Conservation (phyloP, 2,797 vertebrate genomes). For the Echiichthys vipera region DNA sequence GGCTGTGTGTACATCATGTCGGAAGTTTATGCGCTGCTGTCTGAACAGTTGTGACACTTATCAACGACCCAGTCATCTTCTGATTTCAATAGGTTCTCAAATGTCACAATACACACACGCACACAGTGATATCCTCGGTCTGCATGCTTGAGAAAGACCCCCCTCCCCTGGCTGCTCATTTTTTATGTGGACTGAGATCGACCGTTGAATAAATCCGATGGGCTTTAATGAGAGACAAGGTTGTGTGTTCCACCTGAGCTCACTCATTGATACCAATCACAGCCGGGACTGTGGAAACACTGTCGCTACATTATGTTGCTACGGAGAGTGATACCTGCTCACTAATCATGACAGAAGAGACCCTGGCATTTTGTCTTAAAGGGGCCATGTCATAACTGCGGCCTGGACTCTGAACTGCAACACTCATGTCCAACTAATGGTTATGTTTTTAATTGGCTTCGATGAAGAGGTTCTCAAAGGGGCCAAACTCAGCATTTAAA, state of each 20-base stretch:
- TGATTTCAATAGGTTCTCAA: slow-evolving; percentile 38
- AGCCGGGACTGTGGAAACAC: slow-evolving; percentile 19
- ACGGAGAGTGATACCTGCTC: slow-evolving; percentile 26
- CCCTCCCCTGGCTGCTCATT: not conserved
- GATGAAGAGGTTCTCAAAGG: not conserved
- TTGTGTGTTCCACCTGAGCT: slow-evolving; percentile 66
- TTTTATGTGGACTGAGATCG: slow-evolving; percentile 44
- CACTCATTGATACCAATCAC: slow-evolving; percentile 63
- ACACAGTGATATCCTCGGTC: not conserved
- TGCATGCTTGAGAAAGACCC: not conserved
- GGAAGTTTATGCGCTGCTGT: slow-evolving; percentile 26
- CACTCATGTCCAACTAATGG: not conserved
- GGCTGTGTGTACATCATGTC: slow-evolving; percentile 25
- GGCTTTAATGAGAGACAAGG: slow-evolving; percentile 62
- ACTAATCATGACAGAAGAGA: slow-evolving; percentile 3
- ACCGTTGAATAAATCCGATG: slow-evolving; percentile 39
- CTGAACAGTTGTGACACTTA: slow-evolving; percentile 36
- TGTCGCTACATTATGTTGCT: slow-evolving; percentile 4
- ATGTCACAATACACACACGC: slow-evolving; percentile 32
- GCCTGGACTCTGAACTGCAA: not conserved
- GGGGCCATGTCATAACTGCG: not conserved
- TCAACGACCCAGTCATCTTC: slow-evolving; percentile 17
- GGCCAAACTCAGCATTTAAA: not conserved
- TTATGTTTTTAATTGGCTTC: not conserved
- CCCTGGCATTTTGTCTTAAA: not conserved